Evolutionary conservation across 2,113 vertebrate genomes (phyloP).

Genomic region (Ancistrus triradiatus): DNA sequence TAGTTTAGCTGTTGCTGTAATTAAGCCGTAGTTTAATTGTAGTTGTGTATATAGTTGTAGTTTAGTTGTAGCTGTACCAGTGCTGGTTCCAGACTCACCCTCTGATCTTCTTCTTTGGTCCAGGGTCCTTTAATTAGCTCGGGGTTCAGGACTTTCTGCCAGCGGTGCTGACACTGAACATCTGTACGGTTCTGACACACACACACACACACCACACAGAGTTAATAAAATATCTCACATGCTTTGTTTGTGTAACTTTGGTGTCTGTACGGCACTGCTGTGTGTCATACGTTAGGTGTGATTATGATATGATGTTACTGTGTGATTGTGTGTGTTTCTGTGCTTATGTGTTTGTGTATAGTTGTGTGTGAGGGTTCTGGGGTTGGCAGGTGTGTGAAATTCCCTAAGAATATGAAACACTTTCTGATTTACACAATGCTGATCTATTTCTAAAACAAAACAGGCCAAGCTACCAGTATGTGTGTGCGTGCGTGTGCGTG

Average conservation of each 20-base stretch:
- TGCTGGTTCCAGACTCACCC: constrained; percentile 78
- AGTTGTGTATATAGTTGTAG: too few species aligned
- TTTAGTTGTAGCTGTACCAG: constrained; percentile 10
- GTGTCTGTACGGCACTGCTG: too few species aligned
- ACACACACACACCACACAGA: constrained; percentile 18
- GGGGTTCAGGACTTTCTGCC: constrained; percentile 98
- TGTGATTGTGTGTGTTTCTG: not conserved
- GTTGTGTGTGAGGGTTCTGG: too few species aligned
- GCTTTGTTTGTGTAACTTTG: too few species aligned
- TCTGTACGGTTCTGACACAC: constrained; percentile 87
- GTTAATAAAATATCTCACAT: too few species aligned
- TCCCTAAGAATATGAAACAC: constrained; percentile 52
- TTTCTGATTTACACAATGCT: constrained; percentile 37
- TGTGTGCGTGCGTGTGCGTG: constrained; percentile 9
- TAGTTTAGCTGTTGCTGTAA: too few species aligned
- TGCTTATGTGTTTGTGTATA: constrained; percentile 8
- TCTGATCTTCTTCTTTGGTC: constrained; percentile 99
- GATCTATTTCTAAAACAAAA: constrained; percentile 43
- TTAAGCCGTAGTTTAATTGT: too few species aligned
- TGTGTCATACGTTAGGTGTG: too few species aligned
- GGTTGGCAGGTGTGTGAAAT: constrained; percentile 42
- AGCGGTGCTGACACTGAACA: constrained; percentile 96
- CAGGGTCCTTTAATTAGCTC: constrained; percentile 98
- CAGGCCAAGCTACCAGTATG: constrained; percentile 9
- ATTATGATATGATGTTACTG: not conserved